Evolutionary conservation across 2,888 invertebrate species (phyloP).

Genomic region (Ypsolopha scabrella): DNA sequence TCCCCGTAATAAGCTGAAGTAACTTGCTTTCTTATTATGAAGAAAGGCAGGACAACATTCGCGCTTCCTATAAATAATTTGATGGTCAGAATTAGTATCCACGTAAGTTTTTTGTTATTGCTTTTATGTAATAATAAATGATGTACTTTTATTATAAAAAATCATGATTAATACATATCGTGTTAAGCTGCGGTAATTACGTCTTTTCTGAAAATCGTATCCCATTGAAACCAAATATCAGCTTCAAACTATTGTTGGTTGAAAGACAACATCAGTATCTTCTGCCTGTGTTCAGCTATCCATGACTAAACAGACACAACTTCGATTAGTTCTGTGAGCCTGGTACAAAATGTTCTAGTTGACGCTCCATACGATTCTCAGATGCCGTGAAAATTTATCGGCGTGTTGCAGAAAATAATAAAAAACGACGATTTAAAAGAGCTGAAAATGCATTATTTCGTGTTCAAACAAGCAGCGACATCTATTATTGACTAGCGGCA

Average conservation of each 20-base stretch:
- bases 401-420: neutral
- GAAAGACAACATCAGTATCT: too few relatives aligned
- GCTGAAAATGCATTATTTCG: too few relatives aligned
- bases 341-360: conserved; percentile 64
- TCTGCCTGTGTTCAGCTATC: too few relatives aligned
- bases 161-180: too few relatives aligned
- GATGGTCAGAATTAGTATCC: conserved; percentile 13
- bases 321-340: conserved; percentile 28
- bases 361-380: conserved; percentile 56
- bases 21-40: conserved; percentile 56
- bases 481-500: conserved; percentile 46
- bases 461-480: conserved; percentile 30
- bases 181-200: too few relatives aligned
- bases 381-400: conserved; percentile 22
- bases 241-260: too few relatives aligned
- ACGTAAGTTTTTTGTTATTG: neutral
- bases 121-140: neutral
- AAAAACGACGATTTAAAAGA: neutral
- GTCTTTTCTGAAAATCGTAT: too few relatives aligned
- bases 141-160: neutral
- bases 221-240: too few relatives aligned
- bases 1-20: conserved; percentile 68
- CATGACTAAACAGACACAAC: too few relatives aligned
- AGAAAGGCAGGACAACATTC: conserved; percentile 42
- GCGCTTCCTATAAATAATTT: conserved; percentile 18